Base-by-base conservation (phyloP, 2,113 vertebrate genomes). In the Motacilla tschutschensis region DNA sequence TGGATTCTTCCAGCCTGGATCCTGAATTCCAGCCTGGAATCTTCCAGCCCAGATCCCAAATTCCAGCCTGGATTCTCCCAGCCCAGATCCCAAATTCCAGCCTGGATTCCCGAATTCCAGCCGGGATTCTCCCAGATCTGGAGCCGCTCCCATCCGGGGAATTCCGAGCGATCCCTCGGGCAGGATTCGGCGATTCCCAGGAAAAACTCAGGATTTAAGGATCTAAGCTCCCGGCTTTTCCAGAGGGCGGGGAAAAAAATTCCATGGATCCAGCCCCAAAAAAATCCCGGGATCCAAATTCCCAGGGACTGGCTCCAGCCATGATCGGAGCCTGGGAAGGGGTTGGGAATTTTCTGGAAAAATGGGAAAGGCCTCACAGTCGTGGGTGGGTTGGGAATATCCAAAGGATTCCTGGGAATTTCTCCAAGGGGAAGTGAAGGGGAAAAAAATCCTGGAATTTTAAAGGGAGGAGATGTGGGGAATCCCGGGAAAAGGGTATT, bases 211-310 rank as follows among this genome's bases (percentile, higher is more conserved):
- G 55, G 55, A 74, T 73, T 48, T 7, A 9, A 24, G 20, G 54
- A 36, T 29, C 3, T 2, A n/a, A 3, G 1, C 1, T 22, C 20
- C 41, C 5, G 5, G 5, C 15, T 17, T 53, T 41, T 41, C 66
- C 48, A 31, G 8, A 20, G 12, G 14, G 4, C 7, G 25, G 46
- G 11, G 36, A 12, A 25, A n/a, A 65, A 31, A 65, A 38, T 21
- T 40, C 46, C 25, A 3, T 2, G 44, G 36, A 48, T 57, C 4
- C 12, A 18, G 9, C 10, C 21, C 33, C 10, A 1, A 35, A 58
- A 51, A 25, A 50, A n/a, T 14, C 18, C 73, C 1, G 2, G 58
- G 73, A 51, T 51, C 10, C 8, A n/a, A 74, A 59, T 40, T 40
- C n/a, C 38, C 8, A 1, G 43, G 71, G 6, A 8, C 35, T 11